Base-by-base conservation (phyloP, 2,888 invertebrate genomes). In the Hecatera dysodea region DNA sequence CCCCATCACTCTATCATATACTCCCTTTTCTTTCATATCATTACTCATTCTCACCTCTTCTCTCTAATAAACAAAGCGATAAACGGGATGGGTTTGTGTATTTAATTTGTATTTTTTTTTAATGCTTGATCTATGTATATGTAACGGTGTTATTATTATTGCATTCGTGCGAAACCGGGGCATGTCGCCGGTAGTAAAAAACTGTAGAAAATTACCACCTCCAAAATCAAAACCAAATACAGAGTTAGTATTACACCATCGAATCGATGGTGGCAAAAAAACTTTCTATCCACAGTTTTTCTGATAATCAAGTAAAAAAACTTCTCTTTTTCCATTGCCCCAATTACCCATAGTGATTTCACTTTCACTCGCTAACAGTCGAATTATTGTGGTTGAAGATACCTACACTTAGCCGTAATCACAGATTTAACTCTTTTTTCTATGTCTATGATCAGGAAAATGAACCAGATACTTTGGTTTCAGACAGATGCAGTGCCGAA, bases 351-450 rank as follows among this genome's bases (percentile, higher is more conserved):
- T 78, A 78, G 75, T 83, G 76, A 81, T 83, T 86, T 85, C 75
- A 86, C 92, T 92, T 92, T 92, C 92, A 86, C 76, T 70, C n/a
- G 66, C 44, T 48, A 65, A 73, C 64, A 75, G 78, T 72, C 62
- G 64, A 66, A 78, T 72, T 71, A 73, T 71, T 71, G 74, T 73
- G 75, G 78, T 71, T 67, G 48, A 78, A 72, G 74, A 78, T 61
- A 78, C 59, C 77, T 61, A 78, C 59, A 15, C 44, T 56, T 66
- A 61, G 55, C 33, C 24, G 27, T 80, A 78, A 80, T 73, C 73
- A 75, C 80, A 71, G 63, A 65, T 67, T 73, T 71, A 46, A 74
- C 69, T 57, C n/a, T 22, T 61, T 69, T 73, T 72, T 67, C 52
- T 44, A 42, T 56, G 55, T 48, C 24, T 27, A 15, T 39, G 50